Base-by-base conservation (phyloP, 2,113 vertebrate species). In the Sorex araneus region DNA sequence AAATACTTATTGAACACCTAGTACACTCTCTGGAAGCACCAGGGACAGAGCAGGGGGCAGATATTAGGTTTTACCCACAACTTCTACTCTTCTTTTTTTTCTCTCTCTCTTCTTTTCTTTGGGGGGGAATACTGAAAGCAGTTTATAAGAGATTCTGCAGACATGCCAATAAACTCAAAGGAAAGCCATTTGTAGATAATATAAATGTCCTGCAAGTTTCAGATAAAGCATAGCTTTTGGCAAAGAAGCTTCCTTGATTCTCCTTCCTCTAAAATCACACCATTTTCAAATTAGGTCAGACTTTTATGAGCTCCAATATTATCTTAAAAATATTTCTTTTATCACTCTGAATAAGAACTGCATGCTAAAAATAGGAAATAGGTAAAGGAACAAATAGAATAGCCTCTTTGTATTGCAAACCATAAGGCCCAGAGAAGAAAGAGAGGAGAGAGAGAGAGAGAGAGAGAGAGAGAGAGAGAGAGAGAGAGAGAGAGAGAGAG, bases 1-100 rank as follows among this genome's bases (percentile, higher is more conserved):
- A 94, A 94, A 89, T 87, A 93, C 87, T 93, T 95, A 94, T 66
- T 82, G 75, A 93, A 85, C 34, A 89, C n/a, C 60, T 89, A 86
- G 43, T 54, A 4, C 30, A 71, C 3, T 13, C 13, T 67, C 18
- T 15, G 73, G 36, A 54, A 23, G 63, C 60, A 57, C 13, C 34
- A n/a, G 57, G 36, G 32, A 36, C 45, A 70, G 3, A 45, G 18
- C 54, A 81, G 50, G 32, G 21, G 63, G 60, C 3, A 64, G 86
- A 90, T 40, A 28, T 18, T 8, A 67, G 34, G 50, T 78, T 64
- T n/a, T 66, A 1, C 13, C 4, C 12, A 91, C 32, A 85, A 78
- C 16, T 81, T 82, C 4, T 36, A 60, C 8, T 75, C 4, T 40
- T 73, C n/a, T 80, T 43, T 76, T 23, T 60, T 6, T 30, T 88